Evolutionary conservation across 2,888 invertebrate species (phyloP), one percentile per base, ranked within the genome.

Genomic region (Willowsia nigromaculata): DNA sequence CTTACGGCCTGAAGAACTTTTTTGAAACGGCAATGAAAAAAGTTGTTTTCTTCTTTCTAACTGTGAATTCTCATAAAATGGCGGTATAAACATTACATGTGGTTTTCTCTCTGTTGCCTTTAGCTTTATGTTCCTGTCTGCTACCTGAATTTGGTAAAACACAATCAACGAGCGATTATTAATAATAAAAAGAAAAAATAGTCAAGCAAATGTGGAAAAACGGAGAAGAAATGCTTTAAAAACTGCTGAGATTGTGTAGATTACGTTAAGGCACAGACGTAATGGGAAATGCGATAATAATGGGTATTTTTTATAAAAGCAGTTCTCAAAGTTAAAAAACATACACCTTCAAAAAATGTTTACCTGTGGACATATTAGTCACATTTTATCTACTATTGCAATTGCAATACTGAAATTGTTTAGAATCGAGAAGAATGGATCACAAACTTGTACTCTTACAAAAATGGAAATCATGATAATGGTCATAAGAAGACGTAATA

Each of bases 271-370:
- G n/a, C 25, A 83, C 53, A 65, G 76, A 76, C 74, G 59, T 76
- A 76, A 83, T 83, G 76, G 83, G 88, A 88, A 88, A 76, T 65
- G 71, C 78, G 83, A 83, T 83, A 88, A 83, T 88, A 88, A 84
- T 68, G 56, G 68, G 71, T 47, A 33, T 81, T 88, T 83, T 82
- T 47, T 40, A 65, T 65, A 65, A 83, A 71, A 71, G 80, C 53
- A 27, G 43, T 40, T 43, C 30, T 59, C 25, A 80, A 33, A 22
- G 59, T 22, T 40, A 71, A 37, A 37, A 22, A 68, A 71, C 43
- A 71, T 43, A 62, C 25, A 5, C n/a, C n/a, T 71, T 22, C 11
- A 25, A 43, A 7, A 53, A 76, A 33, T 18, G 50, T 53, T 27
- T 53, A 18, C 7, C 76, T 53, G 50, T 30, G 50, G 27, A 30